phyloP scores from a whole-genome alignment of 92 coral and sea anemone species.

The Phenganax subtilis region DNA sequence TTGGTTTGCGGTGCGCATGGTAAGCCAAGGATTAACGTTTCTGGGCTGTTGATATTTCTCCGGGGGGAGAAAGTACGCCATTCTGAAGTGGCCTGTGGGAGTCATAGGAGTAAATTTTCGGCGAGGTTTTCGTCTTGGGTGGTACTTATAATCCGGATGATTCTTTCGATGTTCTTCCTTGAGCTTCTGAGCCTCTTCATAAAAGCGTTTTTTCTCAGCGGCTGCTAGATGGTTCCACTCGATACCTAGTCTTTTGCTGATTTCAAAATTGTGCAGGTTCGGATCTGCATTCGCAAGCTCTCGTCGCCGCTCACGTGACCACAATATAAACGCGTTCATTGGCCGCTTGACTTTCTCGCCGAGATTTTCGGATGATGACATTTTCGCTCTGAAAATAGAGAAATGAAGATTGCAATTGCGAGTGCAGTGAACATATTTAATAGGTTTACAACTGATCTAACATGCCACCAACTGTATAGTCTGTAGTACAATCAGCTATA shows the following conservation, averaged over 20 bases:
- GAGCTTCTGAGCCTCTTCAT: constrained; percentile 85
- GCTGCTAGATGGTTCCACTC: constrained; percentile 94
- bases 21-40: no score
- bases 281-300: constrained; percentile 96
- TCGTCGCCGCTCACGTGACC: constrained; percentile 95
- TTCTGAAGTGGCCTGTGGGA: constrained; percentile 27
- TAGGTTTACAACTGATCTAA: neutral
- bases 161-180: constrained; percentile 89
- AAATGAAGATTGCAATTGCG: neutral
- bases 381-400: neutral
- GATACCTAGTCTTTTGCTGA: constrained; percentile 82
- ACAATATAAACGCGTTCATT: constrained; percentile 89
- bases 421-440: neutral
- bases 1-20: neutral
- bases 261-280: constrained; percentile 98
- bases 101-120: constrained; percentile 26
- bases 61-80: constrained; percentile 29
- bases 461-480: no score
- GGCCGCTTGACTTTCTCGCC: constrained; percentile 95
- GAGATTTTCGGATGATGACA: constrained; percentile 50
- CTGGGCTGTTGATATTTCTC: constrained; percentile 10
- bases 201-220: constrained; percentile 78
- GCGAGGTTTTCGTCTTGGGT: constrained; percentile 62
- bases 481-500: no score
- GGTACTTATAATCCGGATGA: constrained; percentile 95